Conservation (phyloP, 2,888 invertebrate genomes). For the Autographa pulchrina region DNA sequence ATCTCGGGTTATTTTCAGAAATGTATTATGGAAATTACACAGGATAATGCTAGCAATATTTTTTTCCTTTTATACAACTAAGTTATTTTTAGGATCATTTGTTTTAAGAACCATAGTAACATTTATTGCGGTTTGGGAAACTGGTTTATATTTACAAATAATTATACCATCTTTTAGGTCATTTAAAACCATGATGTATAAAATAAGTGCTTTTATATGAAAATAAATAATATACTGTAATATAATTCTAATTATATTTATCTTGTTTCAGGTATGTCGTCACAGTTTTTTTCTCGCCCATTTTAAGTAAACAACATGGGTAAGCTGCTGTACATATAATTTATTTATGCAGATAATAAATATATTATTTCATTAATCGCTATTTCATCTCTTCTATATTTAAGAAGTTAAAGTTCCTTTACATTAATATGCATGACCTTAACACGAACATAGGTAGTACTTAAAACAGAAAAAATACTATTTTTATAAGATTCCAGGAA, state of each 20-base stretch:
- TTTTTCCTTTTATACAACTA: not conserved
- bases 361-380: slow-evolving; percentile 1
- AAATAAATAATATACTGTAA: too few relatives aligned
- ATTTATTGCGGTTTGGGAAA: not conserved
- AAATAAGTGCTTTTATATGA: too few relatives aligned
- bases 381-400: too few relatives aligned
- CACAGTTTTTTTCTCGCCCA: not conserved
- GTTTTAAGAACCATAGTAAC: not conserved
- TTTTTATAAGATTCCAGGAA: too few relatives aligned
- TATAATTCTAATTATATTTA: not conserved
- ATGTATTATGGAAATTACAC: slow-evolving; percentile 45
- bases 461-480: too few relatives aligned
- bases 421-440: too few relatives aligned
- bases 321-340: slow-evolving; percentile 20
- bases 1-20: slow-evolving; percentile 30
- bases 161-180: too few relatives aligned
- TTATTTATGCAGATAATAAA: not conserved
- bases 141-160: too few relatives aligned
- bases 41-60: slow-evolving; percentile 36
- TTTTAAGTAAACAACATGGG: slow-evolving; percentile 7
- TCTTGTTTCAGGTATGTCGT: slow-evolving; percentile 58
- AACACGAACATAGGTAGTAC: too few relatives aligned
- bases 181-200: too few relatives aligned
- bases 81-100: not conserved
- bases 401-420: too few relatives aligned